These are phyloP conservation scores for Podargus strigoides DNA, from an alignment of 2,797 vertebrate species.

Conservation along the genomic window DNA sequence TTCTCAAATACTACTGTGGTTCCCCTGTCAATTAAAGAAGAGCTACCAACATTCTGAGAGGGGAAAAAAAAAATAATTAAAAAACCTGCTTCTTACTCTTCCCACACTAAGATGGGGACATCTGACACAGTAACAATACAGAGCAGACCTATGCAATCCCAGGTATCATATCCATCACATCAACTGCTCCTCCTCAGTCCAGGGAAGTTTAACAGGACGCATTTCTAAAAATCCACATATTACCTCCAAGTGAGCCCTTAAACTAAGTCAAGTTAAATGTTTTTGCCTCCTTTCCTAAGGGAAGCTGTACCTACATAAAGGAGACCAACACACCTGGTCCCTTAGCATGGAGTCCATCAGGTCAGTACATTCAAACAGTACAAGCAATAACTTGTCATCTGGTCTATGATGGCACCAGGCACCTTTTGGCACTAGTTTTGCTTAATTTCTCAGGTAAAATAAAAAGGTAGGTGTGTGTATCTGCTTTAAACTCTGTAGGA, in stretches of 20 bases:
- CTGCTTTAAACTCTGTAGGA: neutral
- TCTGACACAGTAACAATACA: neutral
- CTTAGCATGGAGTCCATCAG: neutral
- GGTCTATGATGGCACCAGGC: neutral
- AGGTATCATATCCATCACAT: neutral
- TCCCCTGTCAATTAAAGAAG: neutral
- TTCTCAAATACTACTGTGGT: neutral
- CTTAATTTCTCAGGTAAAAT: neutral
- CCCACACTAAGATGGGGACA: neutral
- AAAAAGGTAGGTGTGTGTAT: neutral
- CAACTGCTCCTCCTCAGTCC: neutral
- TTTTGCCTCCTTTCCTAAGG: fast-evolving
- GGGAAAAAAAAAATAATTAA: too few species aligned
- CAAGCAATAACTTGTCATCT: neutral
- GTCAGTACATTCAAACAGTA: neutral
- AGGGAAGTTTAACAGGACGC: neutral
- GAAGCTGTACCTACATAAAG: neutral
- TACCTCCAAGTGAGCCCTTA: neutral
- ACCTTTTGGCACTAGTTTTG: neutral
- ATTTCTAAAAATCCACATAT: neutral
- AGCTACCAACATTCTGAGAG: neutral
- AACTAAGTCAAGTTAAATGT: neutral
- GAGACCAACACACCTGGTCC: neutral
- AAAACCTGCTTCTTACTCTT: neutral
- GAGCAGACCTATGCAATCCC: neutral